Evolutionary conservation across 30 jellyfish, hydroid and myxozoan species (phyloP).

Genomic region (Sanderia malayensis): DNA sequence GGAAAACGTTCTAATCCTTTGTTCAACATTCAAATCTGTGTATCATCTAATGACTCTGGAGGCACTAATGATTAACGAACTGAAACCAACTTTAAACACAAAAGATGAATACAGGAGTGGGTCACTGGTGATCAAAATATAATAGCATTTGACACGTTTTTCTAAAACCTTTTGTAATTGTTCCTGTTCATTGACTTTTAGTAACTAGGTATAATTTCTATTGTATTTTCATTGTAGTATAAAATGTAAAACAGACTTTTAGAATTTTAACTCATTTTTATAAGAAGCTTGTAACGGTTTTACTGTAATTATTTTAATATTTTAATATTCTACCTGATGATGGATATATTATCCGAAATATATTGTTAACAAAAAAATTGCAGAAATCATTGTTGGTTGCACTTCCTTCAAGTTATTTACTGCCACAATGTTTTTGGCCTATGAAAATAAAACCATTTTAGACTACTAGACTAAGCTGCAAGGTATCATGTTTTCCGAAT

Average conservation of each 20-base stretch:
- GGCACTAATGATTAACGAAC: conserved; percentile 23
- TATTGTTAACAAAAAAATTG: conserved; percentile 8
- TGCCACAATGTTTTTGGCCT: neutral
- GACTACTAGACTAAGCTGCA: conserved; percentile 1
- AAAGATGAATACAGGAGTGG: conserved; percentile 21
- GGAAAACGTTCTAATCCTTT: conserved; percentile 11
- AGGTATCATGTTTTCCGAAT: neutral
- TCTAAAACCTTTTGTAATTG: neutral
- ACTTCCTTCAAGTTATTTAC: conserved; percentile 2
- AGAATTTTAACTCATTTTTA: neutral
- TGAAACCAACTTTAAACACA: conserved; percentile 16
- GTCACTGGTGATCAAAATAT: conserved; percentile 15
- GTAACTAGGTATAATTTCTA: neutral
- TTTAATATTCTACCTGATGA: conserved; percentile 5
- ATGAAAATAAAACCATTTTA: neutral
- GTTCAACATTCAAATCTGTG: conserved; percentile 16
- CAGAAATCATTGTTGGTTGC: conserved; percentile 5
- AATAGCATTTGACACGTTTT: conserved; percentile 3
- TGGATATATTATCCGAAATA: conserved; percentile 1
- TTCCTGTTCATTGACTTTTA: neutral
- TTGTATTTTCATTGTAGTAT: neutral
- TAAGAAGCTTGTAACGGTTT: conserved; percentile 6
- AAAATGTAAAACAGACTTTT: neutral
- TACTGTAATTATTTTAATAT: conserved; percentile 5
- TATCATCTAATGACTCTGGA: conserved; percentile 21